Evolutionary conservation across 2,888 invertebrate species (phyloP).

Genomic region (Eupithecia vulgata): DNA sequence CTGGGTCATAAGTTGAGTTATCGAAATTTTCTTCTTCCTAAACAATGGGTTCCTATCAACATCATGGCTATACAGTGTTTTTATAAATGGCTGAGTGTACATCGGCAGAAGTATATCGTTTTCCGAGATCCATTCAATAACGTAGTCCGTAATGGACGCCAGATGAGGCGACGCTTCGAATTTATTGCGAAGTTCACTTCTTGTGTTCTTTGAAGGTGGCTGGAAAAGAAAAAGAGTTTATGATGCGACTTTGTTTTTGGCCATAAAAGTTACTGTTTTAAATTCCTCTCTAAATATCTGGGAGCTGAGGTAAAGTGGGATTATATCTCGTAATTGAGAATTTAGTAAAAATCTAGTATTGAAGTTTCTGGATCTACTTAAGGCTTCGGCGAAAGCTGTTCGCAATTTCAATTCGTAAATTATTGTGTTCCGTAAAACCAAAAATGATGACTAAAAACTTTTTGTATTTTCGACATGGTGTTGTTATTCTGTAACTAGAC

Average conservation of each 20-base stretch:
- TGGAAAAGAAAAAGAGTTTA: conserved; percentile 34
- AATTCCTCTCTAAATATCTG: too few species aligned
- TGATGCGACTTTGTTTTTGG: neutral
- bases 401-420: too few species aligned
- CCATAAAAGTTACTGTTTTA: too few species aligned
- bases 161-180: conserved; percentile 67
- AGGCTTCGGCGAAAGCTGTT: too few species aligned
- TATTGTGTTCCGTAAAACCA: too few species aligned
- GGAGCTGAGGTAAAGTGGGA: neutral
- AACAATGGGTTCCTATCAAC: conserved; percentile 55
- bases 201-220: conserved; percentile 46
- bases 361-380: neutral
- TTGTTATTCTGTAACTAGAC: too few species aligned
- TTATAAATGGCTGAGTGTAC: conserved; percentile 65
- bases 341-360: neutral
- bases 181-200: conserved; percentile 54
- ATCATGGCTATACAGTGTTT: conserved; percentile 49
- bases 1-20: conserved; percentile 50
- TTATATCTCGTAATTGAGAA: neutral
- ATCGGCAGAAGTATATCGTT: conserved; percentile 67
- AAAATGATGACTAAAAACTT: too few species aligned
- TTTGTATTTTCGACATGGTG: too few species aligned
- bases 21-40: conserved; percentile 43
- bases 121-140: conserved; percentile 70
- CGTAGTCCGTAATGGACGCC: conserved; percentile 67